A percentile compares a stretch with the other conserved stretches of the same genome.
Conservation (phyloP, 2,113 vertebrate species). For the Pardalotus punctatus region DNA sequence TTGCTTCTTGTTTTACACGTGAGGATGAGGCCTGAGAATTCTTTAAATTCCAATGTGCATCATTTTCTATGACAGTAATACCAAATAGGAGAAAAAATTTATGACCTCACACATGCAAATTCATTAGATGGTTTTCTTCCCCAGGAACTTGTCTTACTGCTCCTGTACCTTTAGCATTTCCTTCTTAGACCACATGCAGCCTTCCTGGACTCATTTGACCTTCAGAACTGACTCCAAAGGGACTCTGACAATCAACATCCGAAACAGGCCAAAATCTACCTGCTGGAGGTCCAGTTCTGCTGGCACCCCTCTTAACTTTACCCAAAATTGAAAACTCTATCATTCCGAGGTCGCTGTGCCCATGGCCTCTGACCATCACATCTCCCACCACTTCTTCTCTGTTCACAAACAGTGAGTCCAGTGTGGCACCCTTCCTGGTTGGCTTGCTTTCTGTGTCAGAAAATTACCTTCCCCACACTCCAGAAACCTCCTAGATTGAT, state of each 20-base stretch:
- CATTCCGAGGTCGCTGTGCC: accelerated
- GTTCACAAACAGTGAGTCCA: neutral
- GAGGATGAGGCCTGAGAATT: neutral
- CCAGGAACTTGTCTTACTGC: neutral
- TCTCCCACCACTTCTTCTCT: neutral
- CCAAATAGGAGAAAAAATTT: neutral
- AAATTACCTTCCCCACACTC: neutral
- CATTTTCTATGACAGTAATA: neutral
- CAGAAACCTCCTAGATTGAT: neutral
- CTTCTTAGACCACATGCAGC: neutral
- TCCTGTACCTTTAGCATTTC: neutral
- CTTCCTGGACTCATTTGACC: neutral
- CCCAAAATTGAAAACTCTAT: neutral
- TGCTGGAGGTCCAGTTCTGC: neutral
- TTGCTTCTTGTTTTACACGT: neutral
- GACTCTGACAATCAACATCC: neutral
- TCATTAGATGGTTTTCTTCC: neutral
- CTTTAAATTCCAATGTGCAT: neutral
- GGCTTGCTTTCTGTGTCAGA: neutral
- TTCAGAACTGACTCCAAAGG: neutral
- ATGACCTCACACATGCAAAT: neutral
- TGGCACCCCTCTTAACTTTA: neutral
- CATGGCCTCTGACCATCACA: accelerated
- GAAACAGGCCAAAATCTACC: neutral
- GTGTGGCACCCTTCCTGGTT: neutral